Evolutionary conservation across 2,888 invertebrate species (phyloP), one percentile per base, ranked within the genome.

Genomic region (Dicycla oo): DNA sequence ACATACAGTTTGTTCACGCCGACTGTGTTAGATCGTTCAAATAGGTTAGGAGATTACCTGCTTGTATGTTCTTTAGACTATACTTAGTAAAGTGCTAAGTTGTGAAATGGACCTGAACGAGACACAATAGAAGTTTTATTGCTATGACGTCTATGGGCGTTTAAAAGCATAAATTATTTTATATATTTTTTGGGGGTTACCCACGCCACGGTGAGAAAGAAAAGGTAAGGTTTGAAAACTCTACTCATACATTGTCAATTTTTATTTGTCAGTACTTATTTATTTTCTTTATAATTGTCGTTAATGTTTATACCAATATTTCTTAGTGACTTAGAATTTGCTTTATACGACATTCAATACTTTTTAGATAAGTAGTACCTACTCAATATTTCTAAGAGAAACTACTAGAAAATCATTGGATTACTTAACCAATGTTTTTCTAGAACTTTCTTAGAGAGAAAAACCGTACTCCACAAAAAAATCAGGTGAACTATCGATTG

Each of bases 1-100:
- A 62, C 64, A 78, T 64, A 69, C 69, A 62, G 60, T 73, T 60
- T 71, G 62, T 62, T 71, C 56, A 34, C 34, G 47, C 40, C 61
- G 13, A 74, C 45, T 71, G 34, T 40, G 69, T 68, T 40, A 63
- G 47, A 68, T 49, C 34, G 23, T 49, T 47, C 62, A 67, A 69
- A 77, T 23, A 63, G 45, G 66, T 69, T 57, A 54, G 40, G 0
- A 54, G 61, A 80, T 75, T 65, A 53, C 60, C 10, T 68, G 47
- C 15, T 23, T 51, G 47, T 75, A 15, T 15, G 38, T 15, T n/a
- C 11, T 53, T 23, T 2, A 8, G 11, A 64, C 13, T 15, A n/a
- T n/a, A 64, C 63, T 51, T 34, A n/a, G 4, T 47, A n/a, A 20
- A 30, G 13, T 38, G 26, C 0, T n/a, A 13, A 43, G 34, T 45